Evolutionary conservation across 2,797 vertebrate genomes (phyloP).

Genomic region (Myoxocephalus aenaeus): DNA sequence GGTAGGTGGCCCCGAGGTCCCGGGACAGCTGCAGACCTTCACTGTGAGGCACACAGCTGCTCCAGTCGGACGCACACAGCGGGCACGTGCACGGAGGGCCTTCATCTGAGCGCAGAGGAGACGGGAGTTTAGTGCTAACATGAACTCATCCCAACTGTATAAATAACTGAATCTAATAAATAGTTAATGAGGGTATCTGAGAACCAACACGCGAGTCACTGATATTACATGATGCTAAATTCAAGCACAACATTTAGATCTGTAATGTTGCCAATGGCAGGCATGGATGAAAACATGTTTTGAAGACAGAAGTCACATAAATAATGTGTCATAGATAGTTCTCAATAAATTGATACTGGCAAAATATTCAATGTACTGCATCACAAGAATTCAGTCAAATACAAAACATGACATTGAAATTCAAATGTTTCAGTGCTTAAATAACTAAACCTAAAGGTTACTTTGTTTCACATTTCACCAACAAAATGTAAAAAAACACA

Average conservation of each 20-base stretch:
- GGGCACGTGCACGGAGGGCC: constrained; percentile 93
- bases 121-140: constrained; percentile 1
- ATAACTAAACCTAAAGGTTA: neutral
- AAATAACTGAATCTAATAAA: neutral
- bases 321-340: neutral
- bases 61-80: constrained; percentile 93
- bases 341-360: neutral
- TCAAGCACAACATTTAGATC: neutral
- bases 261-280: neutral
- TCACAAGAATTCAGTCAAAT: neutral
- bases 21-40: constrained; percentile 95
- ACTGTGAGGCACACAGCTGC: constrained; percentile 90
- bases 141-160: neutral
- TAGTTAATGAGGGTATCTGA: neutral
- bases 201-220: neutral
- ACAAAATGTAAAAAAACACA: neutral
- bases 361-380: neutral
- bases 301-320: neutral
- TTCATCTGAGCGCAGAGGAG: constrained; percentile 81
- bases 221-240: constrained; percentile 3
- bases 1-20: constrained; percentile 93
- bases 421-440: neutral
- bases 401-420: neutral
- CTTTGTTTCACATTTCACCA: neutral
- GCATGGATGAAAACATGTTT: neutral